These are phyloP conservation scores for Progne subis DNA, from an alignment of 2,113 vertebrate species.

Conservation along the genomic window DNA sequence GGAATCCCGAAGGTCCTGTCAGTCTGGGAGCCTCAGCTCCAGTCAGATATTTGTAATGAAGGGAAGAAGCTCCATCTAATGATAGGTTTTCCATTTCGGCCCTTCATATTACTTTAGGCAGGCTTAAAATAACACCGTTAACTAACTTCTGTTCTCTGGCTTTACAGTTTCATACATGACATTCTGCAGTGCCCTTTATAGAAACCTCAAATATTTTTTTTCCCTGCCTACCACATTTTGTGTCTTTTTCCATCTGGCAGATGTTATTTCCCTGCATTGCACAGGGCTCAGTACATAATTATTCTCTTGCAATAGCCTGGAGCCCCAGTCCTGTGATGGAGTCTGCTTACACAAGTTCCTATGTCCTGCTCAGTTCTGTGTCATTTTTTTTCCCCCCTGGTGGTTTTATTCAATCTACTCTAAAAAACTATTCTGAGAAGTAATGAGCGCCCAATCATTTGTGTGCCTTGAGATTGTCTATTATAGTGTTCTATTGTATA, in stretches of 20 bases:
- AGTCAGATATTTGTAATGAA: background rate
- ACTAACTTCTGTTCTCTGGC: background rate
- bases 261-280: background rate
- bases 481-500: background rate
- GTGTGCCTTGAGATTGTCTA: background rate
- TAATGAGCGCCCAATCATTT: background rate
- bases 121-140: background rate
- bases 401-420: background rate
- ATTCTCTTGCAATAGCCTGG: slow-evolving; percentile 18
- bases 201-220: slow-evolving; percentile 38
- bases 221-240: background rate
- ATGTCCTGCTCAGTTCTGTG: background rate
- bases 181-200: slow-evolving; percentile 16
- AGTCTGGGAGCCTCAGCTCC: background rate
- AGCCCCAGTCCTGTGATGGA: background rate
- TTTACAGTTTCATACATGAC: background rate
- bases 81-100: background rate
- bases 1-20: background rate
- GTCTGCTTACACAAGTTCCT: background rate
- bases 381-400: background rate
- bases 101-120: background rate
- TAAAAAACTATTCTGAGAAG: background rate
- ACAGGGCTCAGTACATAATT: background rate
- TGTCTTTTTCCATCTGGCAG: slow-evolving; percentile 29
- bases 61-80: background rate